Percentiles rank a stretch among this genome's conserved stretches.
phyloP scores from a whole-genome alignment of 1,140 invertebrate species.

The Leguminivora glycinivorella region DNA sequence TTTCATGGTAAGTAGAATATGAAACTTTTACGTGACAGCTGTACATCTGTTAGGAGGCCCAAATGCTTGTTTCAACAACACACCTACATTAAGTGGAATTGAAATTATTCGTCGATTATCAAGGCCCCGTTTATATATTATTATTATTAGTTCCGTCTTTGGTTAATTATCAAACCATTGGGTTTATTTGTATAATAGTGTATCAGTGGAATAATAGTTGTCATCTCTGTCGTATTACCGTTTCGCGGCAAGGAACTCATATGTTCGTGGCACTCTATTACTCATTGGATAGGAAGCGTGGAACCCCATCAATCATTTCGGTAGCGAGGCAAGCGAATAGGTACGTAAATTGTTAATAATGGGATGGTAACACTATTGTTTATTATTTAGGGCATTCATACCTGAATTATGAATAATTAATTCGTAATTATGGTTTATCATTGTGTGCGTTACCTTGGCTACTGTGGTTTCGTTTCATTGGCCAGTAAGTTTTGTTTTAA shows the following conservation, averaged over 20 bases:
- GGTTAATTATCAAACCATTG: too few species aligned
- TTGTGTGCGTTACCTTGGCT: background rate
- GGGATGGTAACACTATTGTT: constrained; percentile 59
- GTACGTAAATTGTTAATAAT: constrained; percentile 74
- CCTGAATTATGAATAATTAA: constrained; percentile 18
- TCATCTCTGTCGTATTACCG: constrained; percentile 35
- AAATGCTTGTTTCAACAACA: too few species aligned
- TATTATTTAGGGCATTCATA: constrained; percentile 45
- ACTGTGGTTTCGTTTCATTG: background rate
- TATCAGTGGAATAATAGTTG: constrained; percentile 10
- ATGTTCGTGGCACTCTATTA: constrained; percentile 70
- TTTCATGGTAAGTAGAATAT: too few species aligned
- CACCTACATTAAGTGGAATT: too few species aligned
- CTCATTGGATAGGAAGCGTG: constrained; percentile 52
- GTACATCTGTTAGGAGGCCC: too few species aligned
- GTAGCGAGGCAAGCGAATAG: constrained; percentile 35
- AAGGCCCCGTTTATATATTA: too few species aligned
- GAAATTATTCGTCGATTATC: too few species aligned
- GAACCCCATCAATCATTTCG: constrained; percentile 66
- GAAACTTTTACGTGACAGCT: too few species aligned
- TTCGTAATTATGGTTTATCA: constrained; percentile 1
- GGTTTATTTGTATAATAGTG: background rate
- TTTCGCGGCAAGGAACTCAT: constrained; percentile 60
- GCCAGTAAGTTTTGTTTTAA: background rate
- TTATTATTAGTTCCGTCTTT: too few species aligned